Evolutionary conservation across 2,888 invertebrate species (phyloP).

Genomic region (Herminia tarsipennalis): DNA sequence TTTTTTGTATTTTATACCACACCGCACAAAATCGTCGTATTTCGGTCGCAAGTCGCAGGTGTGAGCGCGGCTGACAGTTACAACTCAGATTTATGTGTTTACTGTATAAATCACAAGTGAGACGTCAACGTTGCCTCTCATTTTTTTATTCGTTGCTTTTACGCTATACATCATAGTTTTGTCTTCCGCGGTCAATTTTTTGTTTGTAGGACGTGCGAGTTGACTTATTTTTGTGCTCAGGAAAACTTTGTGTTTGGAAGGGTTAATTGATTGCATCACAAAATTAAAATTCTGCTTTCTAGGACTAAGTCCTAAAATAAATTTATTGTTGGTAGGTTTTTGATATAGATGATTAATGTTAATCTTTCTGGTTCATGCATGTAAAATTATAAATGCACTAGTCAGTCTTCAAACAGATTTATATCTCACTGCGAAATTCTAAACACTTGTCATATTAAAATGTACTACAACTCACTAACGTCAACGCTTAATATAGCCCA

Average conservation of each 20-base stretch:
- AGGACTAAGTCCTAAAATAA: too few relatives aligned
- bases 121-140: slow-evolving; percentile 61
- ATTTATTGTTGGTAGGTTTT: too few relatives aligned
- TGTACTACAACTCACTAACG: too few relatives aligned
- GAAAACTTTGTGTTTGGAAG: slow-evolving; percentile 5
- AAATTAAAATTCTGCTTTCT: too few relatives aligned
- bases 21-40: slow-evolving; percentile 27
- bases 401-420: too few relatives aligned
- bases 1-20: slow-evolving; percentile 1
- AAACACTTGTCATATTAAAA: too few relatives aligned
- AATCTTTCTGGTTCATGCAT: too few relatives aligned
- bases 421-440: too few relatives aligned
- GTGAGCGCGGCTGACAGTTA: slow-evolving; percentile 68
- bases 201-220: slow-evolving; percentile 23
- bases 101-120: slow-evolving; percentile 82
- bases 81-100: slow-evolving; percentile 86
- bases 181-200: slow-evolving; percentile 66
- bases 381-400: too few relatives aligned
- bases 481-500: too few relatives aligned
- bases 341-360: too few relatives aligned
- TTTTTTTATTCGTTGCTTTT: slow-evolving; percentile 74
- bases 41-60: slow-evolving; percentile 51
- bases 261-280: too few relatives aligned
- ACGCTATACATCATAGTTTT: slow-evolving; percentile 74
- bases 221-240: slow-evolving; percentile 11